These are phyloP conservation scores for Mormyrus hasselquistii DNA, from an alignment of 2,797 vertebrate genomes.

Conservation along the genomic window DNA sequence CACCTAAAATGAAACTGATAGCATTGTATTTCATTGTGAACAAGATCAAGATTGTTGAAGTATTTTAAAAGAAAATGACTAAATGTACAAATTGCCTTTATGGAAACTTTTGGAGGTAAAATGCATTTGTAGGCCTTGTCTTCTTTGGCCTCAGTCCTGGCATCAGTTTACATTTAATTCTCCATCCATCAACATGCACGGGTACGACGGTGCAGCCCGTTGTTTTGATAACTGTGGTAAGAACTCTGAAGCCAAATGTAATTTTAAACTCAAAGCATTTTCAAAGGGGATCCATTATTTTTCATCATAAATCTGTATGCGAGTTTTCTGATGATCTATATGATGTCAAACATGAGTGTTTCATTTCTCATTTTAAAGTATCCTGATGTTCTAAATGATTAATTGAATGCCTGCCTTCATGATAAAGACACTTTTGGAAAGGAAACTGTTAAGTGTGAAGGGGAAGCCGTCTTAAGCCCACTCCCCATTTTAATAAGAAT, in stretches of 20 bases:
- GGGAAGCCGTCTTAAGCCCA: neutral
- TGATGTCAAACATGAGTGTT: neutral
- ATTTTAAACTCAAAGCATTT: neutral
- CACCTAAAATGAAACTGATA: neutral
- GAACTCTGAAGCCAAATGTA: neutral
- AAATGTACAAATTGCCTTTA: neutral
- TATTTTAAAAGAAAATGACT: neutral
- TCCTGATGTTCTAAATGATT: neutral
- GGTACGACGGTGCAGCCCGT: neutral
- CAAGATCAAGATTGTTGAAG: neutral
- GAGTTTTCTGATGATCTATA: neutral
- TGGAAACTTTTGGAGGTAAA: neutral
- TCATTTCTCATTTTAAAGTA: neutral
- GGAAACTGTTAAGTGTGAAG: too few species aligned
- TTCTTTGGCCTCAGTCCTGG: constrained; percentile 70
- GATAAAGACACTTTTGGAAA: neutral
- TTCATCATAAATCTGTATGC: neutral
- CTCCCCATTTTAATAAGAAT: neutral
- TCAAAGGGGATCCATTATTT: neutral
- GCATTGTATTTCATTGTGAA: neutral
- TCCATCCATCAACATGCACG: constrained; percentile 33
- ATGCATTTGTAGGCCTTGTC: constrained; percentile 56
- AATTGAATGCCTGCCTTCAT: neutral
- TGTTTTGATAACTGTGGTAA: constrained; percentile 5
- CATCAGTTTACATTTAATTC: constrained; percentile 50